Evolutionary conservation across 2,888 invertebrate species (phyloP).

Genomic region (Odontocerum albicorne): DNA sequence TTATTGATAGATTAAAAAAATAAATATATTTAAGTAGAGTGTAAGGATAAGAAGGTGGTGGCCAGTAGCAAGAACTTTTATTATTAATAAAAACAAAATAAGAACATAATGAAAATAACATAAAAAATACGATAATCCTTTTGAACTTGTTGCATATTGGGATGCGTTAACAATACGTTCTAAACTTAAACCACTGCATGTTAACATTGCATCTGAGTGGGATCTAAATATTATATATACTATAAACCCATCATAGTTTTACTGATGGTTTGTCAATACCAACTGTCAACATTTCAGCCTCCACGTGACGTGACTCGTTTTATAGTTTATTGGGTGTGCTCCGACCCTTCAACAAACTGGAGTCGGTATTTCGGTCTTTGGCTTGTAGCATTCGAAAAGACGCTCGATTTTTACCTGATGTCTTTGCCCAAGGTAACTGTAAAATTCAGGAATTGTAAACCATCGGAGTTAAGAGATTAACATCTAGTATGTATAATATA

Average conservation of each 20-base stretch:
- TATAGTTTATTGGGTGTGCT: background rate
- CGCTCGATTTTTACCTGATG: conserved; percentile 14
- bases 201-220: background rate
- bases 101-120: no score
- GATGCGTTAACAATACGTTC: no score
- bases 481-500: no score
- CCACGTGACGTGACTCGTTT: background rate
- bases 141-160: no score
- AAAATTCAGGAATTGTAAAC: background rate
- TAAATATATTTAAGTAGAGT: no score
- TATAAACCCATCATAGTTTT: background rate
- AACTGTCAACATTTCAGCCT: background rate
- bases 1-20: no score
- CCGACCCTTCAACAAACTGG: background rate
- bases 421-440: conserved; percentile 9
- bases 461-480: background rate
- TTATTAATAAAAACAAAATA: no score
- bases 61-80: no score
- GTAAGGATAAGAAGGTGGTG: no score
- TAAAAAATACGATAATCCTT: no score
- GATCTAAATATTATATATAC: no score
- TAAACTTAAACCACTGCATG: no score
- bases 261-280: conserved; percentile 10
- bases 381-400: background rate
- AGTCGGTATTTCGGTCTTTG: background rate